Evolutionary conservation across 2,797 vertebrate species (phyloP).

Genomic region (Propithecus perrieri): DNA sequence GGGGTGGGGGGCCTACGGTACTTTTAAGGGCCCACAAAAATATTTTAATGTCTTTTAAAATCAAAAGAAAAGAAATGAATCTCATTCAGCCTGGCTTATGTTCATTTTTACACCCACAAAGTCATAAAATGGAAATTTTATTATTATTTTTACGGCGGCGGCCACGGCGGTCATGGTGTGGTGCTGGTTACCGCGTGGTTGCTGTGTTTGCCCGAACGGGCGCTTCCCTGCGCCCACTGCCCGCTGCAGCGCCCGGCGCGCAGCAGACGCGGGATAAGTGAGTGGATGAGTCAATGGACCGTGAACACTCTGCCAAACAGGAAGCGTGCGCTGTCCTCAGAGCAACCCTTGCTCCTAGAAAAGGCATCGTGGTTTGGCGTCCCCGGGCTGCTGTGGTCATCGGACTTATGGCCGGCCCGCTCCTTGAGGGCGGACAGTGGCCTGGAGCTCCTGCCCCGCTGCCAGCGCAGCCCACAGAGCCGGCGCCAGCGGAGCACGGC

Average conservation of each 20-base stretch:
- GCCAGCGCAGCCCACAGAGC: no score
- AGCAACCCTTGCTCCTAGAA: background rate
- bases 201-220: accelerated
- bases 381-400: background rate
- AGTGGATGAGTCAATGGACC: no score
- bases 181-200: background rate
- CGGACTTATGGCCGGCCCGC: background rate
- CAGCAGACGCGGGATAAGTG: accelerated
- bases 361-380: background rate
- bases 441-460: background rate
- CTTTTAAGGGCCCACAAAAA: background rate
- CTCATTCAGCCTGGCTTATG: background rate
- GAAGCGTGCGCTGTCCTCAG: background rate
- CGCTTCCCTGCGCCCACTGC: background rate
- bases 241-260: accelerated
- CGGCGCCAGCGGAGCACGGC: accelerated
- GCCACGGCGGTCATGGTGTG: accelerated
- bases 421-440: background rate
- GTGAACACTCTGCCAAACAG: background rate
- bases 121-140: background rate
- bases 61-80: background rate
- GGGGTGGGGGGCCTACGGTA: no score
- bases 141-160: background rate
- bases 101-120: background rate
- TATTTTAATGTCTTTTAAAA: background rate